These are phyloP conservation scores for Junonia oenone DNA, from an alignment of 2,888 invertebrate genomes.

Conservation along the genomic window DNA sequence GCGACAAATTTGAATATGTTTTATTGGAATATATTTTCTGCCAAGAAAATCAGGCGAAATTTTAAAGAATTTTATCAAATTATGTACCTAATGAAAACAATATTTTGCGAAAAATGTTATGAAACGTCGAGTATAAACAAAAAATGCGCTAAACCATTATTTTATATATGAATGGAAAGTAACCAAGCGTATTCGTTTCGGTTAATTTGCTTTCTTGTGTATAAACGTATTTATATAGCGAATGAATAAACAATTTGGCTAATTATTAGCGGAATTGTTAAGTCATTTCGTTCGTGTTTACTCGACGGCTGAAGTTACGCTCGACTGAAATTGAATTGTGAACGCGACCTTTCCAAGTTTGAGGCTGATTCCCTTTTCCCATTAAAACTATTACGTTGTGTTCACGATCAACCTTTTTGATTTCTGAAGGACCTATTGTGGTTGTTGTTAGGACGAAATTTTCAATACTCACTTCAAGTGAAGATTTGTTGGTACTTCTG, in stretches of 20 bases:
- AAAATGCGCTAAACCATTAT: not conserved
- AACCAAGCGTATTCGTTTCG: not conserved
- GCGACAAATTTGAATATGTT: not conserved
- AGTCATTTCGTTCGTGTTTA: constrained; percentile 17
- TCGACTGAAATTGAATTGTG: constrained; percentile 14
- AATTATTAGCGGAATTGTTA: constrained; percentile 18
- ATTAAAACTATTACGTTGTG: constrained; percentile 14
- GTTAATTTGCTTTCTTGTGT: not conserved
- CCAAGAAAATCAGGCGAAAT: no score
- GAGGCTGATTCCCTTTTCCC: constrained; percentile 12
- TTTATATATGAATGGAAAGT: constrained; percentile 6
- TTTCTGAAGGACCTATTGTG: constrained; percentile 13
- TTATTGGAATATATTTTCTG: no score
- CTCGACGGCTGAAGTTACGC: constrained; percentile 8
- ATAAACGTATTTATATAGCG: constrained; percentile 4
- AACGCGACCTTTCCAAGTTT: constrained; percentile 17
- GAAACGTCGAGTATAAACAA: not conserved
- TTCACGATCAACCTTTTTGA: constrained; percentile 16
- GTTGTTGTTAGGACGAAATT: constrained; percentile 5
- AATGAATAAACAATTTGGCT: constrained; percentile 18
- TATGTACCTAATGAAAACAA: not conserved
- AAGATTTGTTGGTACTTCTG: not conserved
- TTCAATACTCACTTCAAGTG: not conserved
- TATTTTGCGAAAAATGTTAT: not conserved
- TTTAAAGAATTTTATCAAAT: not conserved